These are phyloP conservation scores for Myripristis murdjan DNA, from an alignment of 2,797 vertebrate species.

Conservation along the genomic window DNA sequence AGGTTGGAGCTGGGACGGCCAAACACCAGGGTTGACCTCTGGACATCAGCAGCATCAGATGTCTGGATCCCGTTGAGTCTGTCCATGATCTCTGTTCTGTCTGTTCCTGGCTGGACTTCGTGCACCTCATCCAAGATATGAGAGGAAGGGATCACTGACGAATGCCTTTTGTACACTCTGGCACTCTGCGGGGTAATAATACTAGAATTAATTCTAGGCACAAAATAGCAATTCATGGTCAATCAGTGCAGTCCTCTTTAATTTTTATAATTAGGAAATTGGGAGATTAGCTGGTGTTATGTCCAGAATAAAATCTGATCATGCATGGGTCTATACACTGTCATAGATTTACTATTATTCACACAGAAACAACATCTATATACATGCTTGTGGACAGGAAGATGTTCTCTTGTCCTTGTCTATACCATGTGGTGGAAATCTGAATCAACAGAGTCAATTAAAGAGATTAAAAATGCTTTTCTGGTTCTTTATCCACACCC, in stretches of 20 bases:
- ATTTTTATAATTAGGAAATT: too few species aligned
- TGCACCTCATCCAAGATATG: constrained; percentile 85
- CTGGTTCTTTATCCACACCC: background rate
- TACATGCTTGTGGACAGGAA: too few species aligned
- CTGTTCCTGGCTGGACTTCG: constrained; percentile 75
- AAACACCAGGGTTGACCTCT: constrained; percentile 75
- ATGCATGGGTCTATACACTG: too few species aligned
- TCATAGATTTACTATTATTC: too few species aligned
- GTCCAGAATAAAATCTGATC: too few species aligned
- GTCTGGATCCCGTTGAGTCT: constrained; percentile 79
- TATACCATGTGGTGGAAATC: too few species aligned
- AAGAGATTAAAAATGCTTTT: background rate
- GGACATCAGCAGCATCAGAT: constrained; percentile 72
- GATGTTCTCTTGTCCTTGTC: too few species aligned
- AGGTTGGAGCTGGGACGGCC: constrained; percentile 78
- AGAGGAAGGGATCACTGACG: constrained; percentile 84
- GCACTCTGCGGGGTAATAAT: constrained; percentile 81
- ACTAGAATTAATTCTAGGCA: constrained; percentile 13
- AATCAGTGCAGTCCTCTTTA: background rate
- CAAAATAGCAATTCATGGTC: background rate
- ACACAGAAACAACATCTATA: too few species aligned
- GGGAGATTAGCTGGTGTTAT: too few species aligned
- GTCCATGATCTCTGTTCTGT: constrained; percentile 74
- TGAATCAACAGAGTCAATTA: too few species aligned
- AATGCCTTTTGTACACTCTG: constrained; percentile 87